Evolutionary conservation across 2,888 invertebrate genomes (phyloP).

Genomic region (Hypomecis punctinalis): DNA sequence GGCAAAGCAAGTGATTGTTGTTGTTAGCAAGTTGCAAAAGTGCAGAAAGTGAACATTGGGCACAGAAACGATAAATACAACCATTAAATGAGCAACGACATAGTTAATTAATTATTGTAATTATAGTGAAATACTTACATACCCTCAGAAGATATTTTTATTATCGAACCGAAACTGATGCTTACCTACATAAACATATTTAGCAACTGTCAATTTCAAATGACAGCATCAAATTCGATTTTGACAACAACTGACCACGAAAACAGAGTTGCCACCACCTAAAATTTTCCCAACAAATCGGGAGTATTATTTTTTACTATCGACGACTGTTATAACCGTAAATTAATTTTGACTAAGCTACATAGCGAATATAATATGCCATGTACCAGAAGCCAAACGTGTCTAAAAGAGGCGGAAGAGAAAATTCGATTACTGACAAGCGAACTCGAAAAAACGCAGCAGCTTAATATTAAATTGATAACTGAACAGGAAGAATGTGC

Average conservation of each 20-base stretch:
- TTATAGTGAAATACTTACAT: background rate
- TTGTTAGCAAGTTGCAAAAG: too few relatives aligned
- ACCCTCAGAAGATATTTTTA: background rate
- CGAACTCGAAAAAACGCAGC: background rate
- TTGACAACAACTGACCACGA: background rate
- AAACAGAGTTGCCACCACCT: background rate
- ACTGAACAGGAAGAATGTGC: constrained; percentile 2
- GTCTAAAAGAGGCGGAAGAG: constrained; percentile 2
- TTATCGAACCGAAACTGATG: background rate
- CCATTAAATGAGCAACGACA: too few relatives aligned
- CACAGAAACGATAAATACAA: too few relatives aligned
- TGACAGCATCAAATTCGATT: background rate
- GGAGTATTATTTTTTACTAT: background rate
- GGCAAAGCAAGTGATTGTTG: too few relatives aligned
- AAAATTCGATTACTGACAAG: background rate
- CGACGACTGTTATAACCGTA: background rate
- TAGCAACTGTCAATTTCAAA: background rate
- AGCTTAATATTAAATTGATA: background rate
- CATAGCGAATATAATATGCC: background rate
- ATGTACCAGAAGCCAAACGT: background rate
- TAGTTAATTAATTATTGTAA: too few relatives aligned
- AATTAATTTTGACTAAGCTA: background rate
- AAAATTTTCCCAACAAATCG: background rate
- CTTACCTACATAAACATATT: too few relatives aligned
- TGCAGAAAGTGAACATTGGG: too few relatives aligned